These are phyloP conservation scores for Acleris emargana DNA, from an alignment of 2,888 invertebrate genomes.

Conservation along the genomic window DNA sequence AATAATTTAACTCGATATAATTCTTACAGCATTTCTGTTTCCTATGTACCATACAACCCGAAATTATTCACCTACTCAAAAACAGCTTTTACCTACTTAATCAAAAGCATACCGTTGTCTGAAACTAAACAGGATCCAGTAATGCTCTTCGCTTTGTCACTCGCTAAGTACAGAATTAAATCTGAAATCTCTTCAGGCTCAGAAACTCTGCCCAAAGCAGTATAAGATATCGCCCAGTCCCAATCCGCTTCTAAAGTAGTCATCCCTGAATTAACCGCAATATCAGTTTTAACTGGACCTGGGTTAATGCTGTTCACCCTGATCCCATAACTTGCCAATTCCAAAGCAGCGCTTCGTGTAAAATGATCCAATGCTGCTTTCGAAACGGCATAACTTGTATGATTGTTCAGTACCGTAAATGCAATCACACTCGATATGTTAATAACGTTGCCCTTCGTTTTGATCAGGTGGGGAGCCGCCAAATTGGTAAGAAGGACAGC, in stretches of 20 bases:
- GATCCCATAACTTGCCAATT: slow-evolving; percentile 82
- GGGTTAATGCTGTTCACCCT: slow-evolving; percentile 87
- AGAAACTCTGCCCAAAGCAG: slow-evolving; percentile 28
- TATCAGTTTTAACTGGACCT: slow-evolving; percentile 84
- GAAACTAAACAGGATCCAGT: slow-evolving; percentile 51
- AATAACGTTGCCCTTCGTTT: slow-evolving; percentile 38
- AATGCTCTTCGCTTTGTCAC: slow-evolving; percentile 56
- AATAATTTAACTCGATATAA: too few species aligned
- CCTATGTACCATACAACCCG: too few species aligned
- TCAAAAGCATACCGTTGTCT: slow-evolving; percentile 43
- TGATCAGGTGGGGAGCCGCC: slow-evolving; percentile 35
- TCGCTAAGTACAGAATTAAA: slow-evolving; percentile 52
- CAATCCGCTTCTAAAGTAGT: neutral
- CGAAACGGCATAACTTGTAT: slow-evolving; percentile 70
- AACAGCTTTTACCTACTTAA: neutral
- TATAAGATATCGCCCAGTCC: slow-evolving; percentile 4
- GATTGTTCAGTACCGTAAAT: neutral
- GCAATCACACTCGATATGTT: slow-evolving; percentile 38
- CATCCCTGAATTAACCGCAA: slow-evolving; percentile 37
- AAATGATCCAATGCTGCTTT: slow-evolving; percentile 90
- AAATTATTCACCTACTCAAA: too few species aligned
- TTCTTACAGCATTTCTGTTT: too few species aligned
- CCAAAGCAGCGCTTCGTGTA: slow-evolving; percentile 87
- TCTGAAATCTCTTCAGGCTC: slow-evolving; percentile 52
- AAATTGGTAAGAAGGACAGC: slow-evolving; percentile 22